Base-by-base conservation (phyloP, 2,888 invertebrate species). In the Gymnosoma rotundatum region DNA sequence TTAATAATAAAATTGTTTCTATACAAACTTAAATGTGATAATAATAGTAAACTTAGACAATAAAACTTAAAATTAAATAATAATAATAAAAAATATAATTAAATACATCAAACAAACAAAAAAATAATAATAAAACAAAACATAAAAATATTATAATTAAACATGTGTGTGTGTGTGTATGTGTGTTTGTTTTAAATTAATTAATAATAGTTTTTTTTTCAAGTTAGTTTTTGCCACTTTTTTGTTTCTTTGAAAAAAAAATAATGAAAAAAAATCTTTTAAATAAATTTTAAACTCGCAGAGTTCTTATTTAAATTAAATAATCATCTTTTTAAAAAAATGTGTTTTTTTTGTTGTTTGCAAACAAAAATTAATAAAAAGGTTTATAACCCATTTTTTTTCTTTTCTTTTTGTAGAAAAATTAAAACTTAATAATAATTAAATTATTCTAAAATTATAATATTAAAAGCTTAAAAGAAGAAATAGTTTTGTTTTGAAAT, bases 111-210 rank as follows among this genome's bases (percentile, higher is more conserved):
- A 84, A 83, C 74, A 78, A 81, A 69, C 48, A 69, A 69, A 81
- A n/a, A 86, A 86, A 83, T 86, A 83, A 76, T 83, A 75, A 78
- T 61, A 85, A 83, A 86, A 83, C 67, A 86, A 74, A 86, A 86
- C 69, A 84, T 84, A 70, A 80, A 83, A 79, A 21, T 56, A 42
- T 50, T 67, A 38, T 67, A 52, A 38, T 54, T 67, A 70, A 70
- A 58, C 70, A 70, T 56, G 45, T 18, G 42, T 67, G 16, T 52
- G 20, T 18, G 45, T 63, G 16, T 63, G 21, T 21, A 54, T 80
- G 56, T 74, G 66, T 66, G 58, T 42, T 45, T 7, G 32, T 32
- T 80, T 61, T 52, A 63, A 70, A 78, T 32, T 60, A 80, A n/a
- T 63, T 75, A 82, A 63, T 32, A 78, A 70, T 48, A n/a, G 21